These are phyloP conservation scores for Thymelicus acteon DNA, from an alignment of 2,888 invertebrate species.

Conservation along the genomic window DNA sequence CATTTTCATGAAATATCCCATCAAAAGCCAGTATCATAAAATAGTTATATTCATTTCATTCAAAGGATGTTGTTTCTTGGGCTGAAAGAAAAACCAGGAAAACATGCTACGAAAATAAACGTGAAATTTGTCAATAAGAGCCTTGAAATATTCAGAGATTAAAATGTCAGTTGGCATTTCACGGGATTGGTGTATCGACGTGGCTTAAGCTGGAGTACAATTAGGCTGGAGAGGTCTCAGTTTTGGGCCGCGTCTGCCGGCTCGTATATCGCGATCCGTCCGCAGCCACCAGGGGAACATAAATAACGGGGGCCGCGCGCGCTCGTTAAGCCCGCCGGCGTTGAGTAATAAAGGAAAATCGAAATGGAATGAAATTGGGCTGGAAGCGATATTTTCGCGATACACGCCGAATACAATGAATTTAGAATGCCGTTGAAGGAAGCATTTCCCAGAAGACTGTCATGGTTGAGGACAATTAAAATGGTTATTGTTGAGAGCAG, in stretches of 20 bases:
- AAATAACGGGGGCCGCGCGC: constrained; percentile 80
- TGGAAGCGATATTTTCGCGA: constrained; percentile 80
- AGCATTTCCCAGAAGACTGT: constrained; percentile 67
- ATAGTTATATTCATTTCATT: no score
- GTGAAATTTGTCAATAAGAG: constrained; percentile 18
- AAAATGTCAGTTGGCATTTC: constrained; percentile 63
- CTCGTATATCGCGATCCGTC: constrained; percentile 82
- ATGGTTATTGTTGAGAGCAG: constrained; percentile 71
- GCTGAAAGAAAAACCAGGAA: background rate
- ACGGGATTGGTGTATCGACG: constrained; percentile 66
- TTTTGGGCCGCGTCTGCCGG: constrained; percentile 67
- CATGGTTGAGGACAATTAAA: constrained; percentile 76
- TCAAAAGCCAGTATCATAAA: background rate
- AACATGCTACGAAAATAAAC: constrained; percentile 10
- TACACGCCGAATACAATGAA: constrained; percentile 75
- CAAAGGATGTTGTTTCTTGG: background rate
- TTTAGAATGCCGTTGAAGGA: constrained; percentile 76
- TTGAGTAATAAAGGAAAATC: constrained; percentile 85
- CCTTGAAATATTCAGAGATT: constrained; percentile 60
- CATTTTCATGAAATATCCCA: background rate
- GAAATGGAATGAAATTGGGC: constrained; percentile 84
- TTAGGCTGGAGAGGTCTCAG: constrained; percentile 76
- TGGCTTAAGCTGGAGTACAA: constrained; percentile 77
- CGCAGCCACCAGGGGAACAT: constrained; percentile 82
- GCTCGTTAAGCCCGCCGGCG: constrained; percentile 83